Evolutionary conservation across 2,888 invertebrate species (phyloP), one percentile per base, ranked within the genome.

Genomic region (Philopedon plagiatum): DNA sequence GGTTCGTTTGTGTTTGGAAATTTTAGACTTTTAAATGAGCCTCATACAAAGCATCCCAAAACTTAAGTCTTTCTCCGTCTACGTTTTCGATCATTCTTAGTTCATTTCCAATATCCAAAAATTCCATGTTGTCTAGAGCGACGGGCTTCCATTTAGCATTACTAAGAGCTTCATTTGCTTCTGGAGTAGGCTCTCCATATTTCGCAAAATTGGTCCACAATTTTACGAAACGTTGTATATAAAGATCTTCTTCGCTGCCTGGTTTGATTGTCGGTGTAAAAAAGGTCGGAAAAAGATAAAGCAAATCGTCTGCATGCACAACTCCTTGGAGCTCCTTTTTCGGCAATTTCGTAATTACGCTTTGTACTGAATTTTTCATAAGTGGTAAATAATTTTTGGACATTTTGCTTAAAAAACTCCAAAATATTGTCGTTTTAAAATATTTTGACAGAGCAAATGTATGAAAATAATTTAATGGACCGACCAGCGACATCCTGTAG

Each of bases 131-230:
- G 23, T 78, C 75, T 4, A 77, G 67, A 44, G 75, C 70, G 9
- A 73, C 71, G 0, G 81, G 78, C 37, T 76, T 75, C 85, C 84
- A 85, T 9, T 71, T 61, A 1, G 81, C 78, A 21, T 78, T 75
- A 56, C 78, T 75, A 5, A 83, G 60, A 8, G 78, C 39, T 37
- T 77, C 73, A 56, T 82, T 64, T 9, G 34, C 13, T 54, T 79
- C 73, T 1, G 81, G 79, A 13, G 81, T 82, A 11, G 83, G 83
- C 61, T 81, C 76, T 5, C 82, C 82, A 57, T 61, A 75, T 76
- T 76, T 80, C 5, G 83, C 83, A 75, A 84, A 84, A 76, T 82
- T 83, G 1, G 83, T 81, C 84, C 84, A 84, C 56, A 83, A 51
- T 75, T 81, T 82, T 0, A 82, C 78, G 62, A 83, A 80, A 71